These are phyloP conservation scores for Heliconius ismenius DNA, from an alignment of 2,888 invertebrate species.

Conservation along the genomic window DNA sequence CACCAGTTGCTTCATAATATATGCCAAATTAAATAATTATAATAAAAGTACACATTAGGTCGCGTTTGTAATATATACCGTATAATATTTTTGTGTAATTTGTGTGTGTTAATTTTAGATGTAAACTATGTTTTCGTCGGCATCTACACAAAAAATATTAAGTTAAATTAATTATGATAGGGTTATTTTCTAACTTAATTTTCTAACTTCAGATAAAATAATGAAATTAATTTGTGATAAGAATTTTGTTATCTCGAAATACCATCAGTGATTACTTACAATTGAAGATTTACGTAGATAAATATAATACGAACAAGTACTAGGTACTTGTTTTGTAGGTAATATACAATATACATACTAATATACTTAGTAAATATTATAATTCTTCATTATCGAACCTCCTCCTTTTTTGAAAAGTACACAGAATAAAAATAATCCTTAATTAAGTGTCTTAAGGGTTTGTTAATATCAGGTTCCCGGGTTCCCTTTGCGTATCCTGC, in stretches of 20 bases:
- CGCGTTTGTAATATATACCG: too few species aligned
- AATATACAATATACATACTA: too few species aligned
- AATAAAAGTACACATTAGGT: background rate
- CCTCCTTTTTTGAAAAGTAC: too few species aligned
- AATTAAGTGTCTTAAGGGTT: background rate
- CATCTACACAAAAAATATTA: too few species aligned
- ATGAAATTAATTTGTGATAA: constrained; percentile 27
- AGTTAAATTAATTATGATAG: too few species aligned
- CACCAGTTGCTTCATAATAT: constrained; percentile 2
- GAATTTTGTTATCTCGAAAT: constrained; percentile 23
- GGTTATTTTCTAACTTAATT: background rate
- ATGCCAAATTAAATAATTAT: background rate
- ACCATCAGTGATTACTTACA: constrained; percentile 19
- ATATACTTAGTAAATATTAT: too few species aligned
- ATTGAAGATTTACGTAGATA: background rate
- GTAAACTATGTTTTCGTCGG: too few species aligned
- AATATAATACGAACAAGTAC: background rate
- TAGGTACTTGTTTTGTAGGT: too few species aligned
- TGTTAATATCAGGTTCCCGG: background rate
- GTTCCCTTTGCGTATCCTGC: background rate
- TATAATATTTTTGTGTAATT: too few species aligned
- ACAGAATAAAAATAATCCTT: too few species aligned
- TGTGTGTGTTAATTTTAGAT: too few species aligned
- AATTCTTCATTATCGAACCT: too few species aligned
- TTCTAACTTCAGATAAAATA: constrained; percentile 1